Evolutionary conservation across 2,888 invertebrate genomes (phyloP).

Genomic region (Leptopterna dolabrata): DNA sequence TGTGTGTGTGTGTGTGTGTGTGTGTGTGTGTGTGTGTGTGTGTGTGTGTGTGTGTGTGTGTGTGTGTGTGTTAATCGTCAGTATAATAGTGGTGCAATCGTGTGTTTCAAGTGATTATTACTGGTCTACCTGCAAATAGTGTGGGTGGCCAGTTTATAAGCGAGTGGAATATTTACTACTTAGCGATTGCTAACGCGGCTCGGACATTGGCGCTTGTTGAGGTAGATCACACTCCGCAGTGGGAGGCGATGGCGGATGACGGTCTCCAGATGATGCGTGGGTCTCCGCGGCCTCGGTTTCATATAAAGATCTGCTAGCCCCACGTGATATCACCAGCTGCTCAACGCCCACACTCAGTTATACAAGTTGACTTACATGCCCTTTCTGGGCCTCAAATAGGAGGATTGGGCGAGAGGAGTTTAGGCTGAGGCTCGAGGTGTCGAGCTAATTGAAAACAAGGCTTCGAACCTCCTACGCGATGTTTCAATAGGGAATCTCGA

Average conservation of each 20-base stretch:
- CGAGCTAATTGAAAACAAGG: slow-evolving; percentile 10
- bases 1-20: too few species aligned
- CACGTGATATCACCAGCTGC: slow-evolving; percentile 11
- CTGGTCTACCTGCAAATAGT: too few species aligned
- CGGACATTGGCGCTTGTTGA: neutral
- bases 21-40: too few species aligned
- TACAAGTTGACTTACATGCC: slow-evolving; percentile 21
- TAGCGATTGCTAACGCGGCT: too few species aligned
- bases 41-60: too few species aligned
- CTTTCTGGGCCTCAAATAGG: neutral
- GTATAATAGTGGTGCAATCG: too few species aligned
- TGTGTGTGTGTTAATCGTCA: too few species aligned
- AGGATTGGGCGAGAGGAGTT: neutral
- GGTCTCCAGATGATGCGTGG: neutral
- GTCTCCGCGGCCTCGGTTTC: neutral
- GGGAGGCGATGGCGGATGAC: neutral
- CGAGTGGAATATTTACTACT: neutral
- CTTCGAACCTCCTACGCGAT: neutral
- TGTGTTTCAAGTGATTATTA: too few species aligned
- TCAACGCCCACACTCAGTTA: neutral
- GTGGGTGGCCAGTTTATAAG: too few species aligned
- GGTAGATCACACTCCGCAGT: neutral
- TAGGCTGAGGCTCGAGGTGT: neutral
- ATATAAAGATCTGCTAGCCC: neutral
- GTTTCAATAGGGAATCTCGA: neutral